phyloP scores from a whole-genome alignment of 1,140 invertebrate species.

The Carposina sasakii region DNA sequence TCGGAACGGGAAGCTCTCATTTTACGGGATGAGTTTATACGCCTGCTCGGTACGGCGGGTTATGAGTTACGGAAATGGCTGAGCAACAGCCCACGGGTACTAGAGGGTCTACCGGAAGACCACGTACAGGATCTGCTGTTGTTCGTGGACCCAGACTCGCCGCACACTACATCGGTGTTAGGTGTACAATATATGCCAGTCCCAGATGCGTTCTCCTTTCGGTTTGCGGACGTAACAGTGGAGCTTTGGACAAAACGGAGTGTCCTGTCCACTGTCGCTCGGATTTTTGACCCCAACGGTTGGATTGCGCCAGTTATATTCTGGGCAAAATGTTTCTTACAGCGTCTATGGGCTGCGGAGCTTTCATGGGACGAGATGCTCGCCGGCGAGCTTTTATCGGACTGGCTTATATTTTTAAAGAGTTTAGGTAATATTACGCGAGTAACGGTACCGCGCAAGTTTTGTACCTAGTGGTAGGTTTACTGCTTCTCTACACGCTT shows the following conservation, averaged over 20 bases:
- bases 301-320: conserved; percentile 16
- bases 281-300: conserved; percentile 19
- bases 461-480: conserved; percentile 5
- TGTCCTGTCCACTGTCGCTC: conserved; percentile 16
- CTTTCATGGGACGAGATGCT: conserved; percentile 12
- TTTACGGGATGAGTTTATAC: conserved; percentile 6
- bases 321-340: conserved; percentile 9
- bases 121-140: not conserved
- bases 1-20: conserved; percentile 5
- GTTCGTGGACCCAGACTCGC: not conserved
- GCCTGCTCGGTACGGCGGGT: conserved; percentile 8
- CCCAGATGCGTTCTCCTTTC: conserved; percentile 7
- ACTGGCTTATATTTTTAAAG: conserved; percentile 10
- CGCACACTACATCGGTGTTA: not conserved
- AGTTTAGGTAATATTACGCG: not conserved
- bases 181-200: conserved; percentile 7
- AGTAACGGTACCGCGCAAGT: conserved; percentile 11
- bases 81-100: conserved; percentile 1
- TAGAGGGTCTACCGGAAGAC: conserved; percentile 13
- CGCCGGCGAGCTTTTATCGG: conserved; percentile 1
- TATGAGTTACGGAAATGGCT: conserved; percentile 23
- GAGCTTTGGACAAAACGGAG: conserved; percentile 10
- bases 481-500: conserved; percentile 15
- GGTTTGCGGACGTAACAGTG: not conserved
- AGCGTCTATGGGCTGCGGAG: conserved; percentile 11